Evolutionary conservation across 2,888 invertebrate genomes (phyloP), one percentile per base, ranked within the genome.

Genomic region (Chorisops tibialis): DNA sequence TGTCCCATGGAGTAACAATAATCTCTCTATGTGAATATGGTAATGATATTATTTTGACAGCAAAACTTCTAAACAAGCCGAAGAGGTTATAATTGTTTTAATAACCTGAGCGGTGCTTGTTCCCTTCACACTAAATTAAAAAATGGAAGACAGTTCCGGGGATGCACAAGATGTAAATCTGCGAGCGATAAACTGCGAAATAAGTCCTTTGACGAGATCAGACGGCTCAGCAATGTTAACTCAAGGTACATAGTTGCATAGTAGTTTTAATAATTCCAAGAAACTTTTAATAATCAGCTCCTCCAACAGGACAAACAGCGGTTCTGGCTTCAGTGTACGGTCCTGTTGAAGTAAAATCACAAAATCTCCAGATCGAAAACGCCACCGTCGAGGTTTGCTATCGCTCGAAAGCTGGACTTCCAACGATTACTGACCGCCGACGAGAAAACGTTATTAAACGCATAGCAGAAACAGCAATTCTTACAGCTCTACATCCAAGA

Each of bases 271-370:
- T 9, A 18, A 7, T 2, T 24, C 9, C 6, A 3, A 14, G 11
- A 6, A 6, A 6, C 41, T 41, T 16, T 14, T 2, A 47, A 19
- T 47, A 19, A 9, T 19, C 5, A 2, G 5, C 2, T 35, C 14
- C 12, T 30, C 63, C 48, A 39, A 38, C 72, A 92, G 93, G 92
- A 11, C 85, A 88, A 65, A 92, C 93, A 14, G 85, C 88, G 50
- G 85, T 89, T 1, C 73, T 91, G 41, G 88, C 87, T 2, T 88
- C 90, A 65, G 83, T 92, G 37, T 88, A 91, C 77, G 95, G 94
- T 0, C 94, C 94, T 0, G 79, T 88, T 11, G 94, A 94, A 75
- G 86, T 87, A 1, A 90, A 87, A 76, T 79, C 84, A 67, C 85
- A 86, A 66, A 91, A 87, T 75, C 84, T 91, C 69, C 83, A 86